phyloP scores from a whole-genome alignment of 2,113 vertebrate genomes.

The Ochotona curzoniae region DNA sequence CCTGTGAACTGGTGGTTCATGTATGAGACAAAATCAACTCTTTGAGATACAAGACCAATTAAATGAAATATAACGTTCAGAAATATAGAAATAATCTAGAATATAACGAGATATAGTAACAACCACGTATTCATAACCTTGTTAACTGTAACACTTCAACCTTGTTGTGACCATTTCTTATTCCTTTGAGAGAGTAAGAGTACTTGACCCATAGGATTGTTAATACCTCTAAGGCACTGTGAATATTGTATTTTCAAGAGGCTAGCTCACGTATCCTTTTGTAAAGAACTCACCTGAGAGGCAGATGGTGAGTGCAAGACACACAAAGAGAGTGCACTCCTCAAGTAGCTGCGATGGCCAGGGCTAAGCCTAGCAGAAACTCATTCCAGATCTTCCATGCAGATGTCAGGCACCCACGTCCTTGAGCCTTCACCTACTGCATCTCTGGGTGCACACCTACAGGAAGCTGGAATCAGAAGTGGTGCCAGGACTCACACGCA shows the following conservation, averaged over 20 bases:
- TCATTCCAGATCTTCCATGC: no score
- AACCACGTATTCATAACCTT: not conserved
- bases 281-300: no score
- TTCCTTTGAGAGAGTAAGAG: not conserved
- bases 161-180: not conserved
- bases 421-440: no score
- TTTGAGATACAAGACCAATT: not conserved
- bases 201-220: not conserved
- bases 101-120: not conserved
- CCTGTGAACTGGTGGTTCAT: conserved; percentile 7
- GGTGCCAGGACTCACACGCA: no score
- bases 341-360: no score
- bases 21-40: not conserved
- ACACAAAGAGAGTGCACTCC: no score
- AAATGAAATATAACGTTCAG: not conserved
- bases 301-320: no score
- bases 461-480: no score
- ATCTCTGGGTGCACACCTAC: no score
- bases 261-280: not conserved
- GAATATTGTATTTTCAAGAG: not conserved
- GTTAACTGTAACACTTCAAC: not conserved
- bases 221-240: not conserved
- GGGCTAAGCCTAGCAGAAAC: no score
- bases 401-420: no score
- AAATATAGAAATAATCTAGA: not conserved